phyloP scores from a whole-genome alignment of 2,113 vertebrate species.

The Erythrocercus mccallii region DNA sequence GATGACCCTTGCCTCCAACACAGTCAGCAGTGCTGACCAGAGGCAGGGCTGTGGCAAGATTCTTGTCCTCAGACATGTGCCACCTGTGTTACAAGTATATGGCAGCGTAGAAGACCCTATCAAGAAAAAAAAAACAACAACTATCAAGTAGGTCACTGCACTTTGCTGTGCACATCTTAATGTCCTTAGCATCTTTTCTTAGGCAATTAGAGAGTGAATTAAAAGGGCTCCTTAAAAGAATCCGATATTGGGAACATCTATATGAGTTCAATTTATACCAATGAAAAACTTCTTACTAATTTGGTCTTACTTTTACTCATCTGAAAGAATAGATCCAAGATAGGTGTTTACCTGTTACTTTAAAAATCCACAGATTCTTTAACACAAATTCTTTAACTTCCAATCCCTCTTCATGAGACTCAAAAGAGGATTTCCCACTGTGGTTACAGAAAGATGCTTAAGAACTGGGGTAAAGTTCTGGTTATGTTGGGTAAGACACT shows the following conservation, averaged over 20 bases:
- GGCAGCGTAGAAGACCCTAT: background rate
- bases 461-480: background rate
- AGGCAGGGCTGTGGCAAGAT: background rate
- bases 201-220: background rate
- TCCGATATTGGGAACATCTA: rapidly evolving
- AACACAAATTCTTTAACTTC: background rate
- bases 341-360: background rate
- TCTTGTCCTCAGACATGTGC: background rate
- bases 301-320: background rate
- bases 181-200: background rate
- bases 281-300: background rate
- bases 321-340: background rate
- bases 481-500: background rate
- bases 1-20: background rate
- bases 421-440: background rate
- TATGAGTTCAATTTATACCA: background rate
- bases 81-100: background rate
- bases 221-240: background rate
- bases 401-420: rapidly evolving
- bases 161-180: background rate
- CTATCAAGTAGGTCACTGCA: background rate
- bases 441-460: background rate
- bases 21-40: background rate
- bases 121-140: background rate
- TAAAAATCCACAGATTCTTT: background rate